Evolutionary conservation across 2,888 invertebrate genomes (phyloP), one percentile per base, ranked within the genome.

Genomic region (Sarcophaga subvicina): DNA sequence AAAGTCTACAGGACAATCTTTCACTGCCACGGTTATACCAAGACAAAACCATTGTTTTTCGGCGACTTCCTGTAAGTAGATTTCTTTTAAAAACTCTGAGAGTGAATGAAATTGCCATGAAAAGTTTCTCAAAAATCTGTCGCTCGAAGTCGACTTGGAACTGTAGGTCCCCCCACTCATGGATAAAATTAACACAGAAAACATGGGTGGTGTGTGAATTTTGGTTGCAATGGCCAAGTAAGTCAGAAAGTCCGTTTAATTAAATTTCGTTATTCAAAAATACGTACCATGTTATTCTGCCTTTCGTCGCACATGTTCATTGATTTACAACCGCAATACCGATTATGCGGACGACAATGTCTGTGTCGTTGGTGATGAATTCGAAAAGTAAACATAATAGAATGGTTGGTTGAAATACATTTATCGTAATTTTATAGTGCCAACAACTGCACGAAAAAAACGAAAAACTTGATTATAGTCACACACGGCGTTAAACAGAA

Each of bases 371-470:
- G 20, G 20, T 37, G 27, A n/a, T 67, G 67, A 67, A 73, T 75
- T 63, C 4, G 25, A 64, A 45, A 64, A 45, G n/a, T 45, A 59
- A 67, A 60, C 64, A 17, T 22, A 67, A 83, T 71, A 80, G 27
- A 14, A 14, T 14, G 17, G 17, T 14, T 54, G 17, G 17, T 12
- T 59, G 59, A 49, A 75, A 60, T 63, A 67, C 64, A 60, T 83
- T 80, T 70, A 75, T 71, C 59, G 78, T 66, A 67, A 75, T 86
- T 78, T 66, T 37, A 75, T 83, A 77, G 45, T 60, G 64, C 80
- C 80, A 6, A 69, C 70, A 77, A 80, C 60, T 83, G 49, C 47
- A 69, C 59, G 60, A 78, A 37, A 37, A 37, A 37, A 37, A 37
- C 37, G 37, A 37, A 37, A 80, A 59, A 80, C 22, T 80, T 83